These are phyloP conservation scores for Atlantisia rogersi DNA, from an alignment of 2,113 vertebrate species.

Conservation along the genomic window DNA sequence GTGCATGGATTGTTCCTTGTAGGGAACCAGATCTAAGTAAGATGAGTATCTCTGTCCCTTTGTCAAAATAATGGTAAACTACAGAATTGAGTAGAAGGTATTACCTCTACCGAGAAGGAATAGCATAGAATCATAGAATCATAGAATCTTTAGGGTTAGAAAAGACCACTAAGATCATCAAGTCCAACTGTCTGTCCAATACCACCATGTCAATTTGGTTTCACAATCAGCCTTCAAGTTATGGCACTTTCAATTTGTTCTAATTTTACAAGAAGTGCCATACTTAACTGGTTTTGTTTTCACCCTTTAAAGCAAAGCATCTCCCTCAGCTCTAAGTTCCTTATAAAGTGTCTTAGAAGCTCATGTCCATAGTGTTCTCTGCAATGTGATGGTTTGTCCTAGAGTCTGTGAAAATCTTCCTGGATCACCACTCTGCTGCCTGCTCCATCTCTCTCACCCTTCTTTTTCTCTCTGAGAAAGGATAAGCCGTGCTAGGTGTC, in stretches of 20 bases:
- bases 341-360: background rate
- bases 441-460: background rate
- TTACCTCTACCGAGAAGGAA: background rate
- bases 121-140: background rate
- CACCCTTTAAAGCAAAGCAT: background rate
- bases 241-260: background rate
- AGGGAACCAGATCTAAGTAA: background rate
- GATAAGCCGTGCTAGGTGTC: background rate
- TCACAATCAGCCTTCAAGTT: background rate
- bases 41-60: background rate
- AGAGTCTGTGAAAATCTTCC: background rate
- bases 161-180: no score
- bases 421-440: background rate
- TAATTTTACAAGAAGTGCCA: background rate
- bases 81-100: background rate
- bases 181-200: no score
- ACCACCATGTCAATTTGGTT: background rate
- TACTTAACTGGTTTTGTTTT: background rate
- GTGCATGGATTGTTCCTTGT: background rate
- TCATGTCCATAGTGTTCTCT: background rate
- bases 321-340: background rate
- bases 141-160: no score
- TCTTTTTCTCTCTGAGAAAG: background rate
- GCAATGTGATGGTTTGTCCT: background rate
- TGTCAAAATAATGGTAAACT: background rate